These are phyloP conservation scores for Plemyria rubiginata DNA, from an alignment of 2,888 invertebrate species.

Conservation along the genomic window DNA sequence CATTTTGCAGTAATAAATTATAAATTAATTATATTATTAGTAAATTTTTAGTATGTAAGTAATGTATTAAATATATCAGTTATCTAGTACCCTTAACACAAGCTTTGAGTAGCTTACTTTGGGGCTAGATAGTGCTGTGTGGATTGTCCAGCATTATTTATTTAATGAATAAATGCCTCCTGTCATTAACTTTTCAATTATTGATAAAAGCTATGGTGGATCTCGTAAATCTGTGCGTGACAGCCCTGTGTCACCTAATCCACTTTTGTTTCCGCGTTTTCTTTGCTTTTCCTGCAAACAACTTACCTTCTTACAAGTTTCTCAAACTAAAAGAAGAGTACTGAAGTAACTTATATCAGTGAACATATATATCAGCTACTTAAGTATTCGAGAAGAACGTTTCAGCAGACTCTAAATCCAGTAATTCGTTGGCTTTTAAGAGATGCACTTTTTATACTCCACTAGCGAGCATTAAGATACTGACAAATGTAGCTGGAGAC, in stretches of 20 bases:
- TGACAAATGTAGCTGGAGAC: conserved; percentile 13
- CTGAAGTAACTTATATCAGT: not conserved
- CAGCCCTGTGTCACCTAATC: too few species aligned
- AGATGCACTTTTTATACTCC: conserved; percentile 15
- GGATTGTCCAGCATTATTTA: too few species aligned
- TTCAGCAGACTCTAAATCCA: conserved; percentile 17
- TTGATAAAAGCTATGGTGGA: not conserved
- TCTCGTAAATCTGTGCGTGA: too few species aligned
- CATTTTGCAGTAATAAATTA: too few species aligned
- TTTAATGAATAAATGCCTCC: too few species aligned
- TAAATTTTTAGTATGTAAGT: too few species aligned
- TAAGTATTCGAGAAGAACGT: conserved; percentile 18
- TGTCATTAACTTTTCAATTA: not conserved
- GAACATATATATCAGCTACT: conserved; percentile 11
- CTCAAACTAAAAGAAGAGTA: not conserved
- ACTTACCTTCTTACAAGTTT: not conserved
- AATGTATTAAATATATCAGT: too few species aligned
- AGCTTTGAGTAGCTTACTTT: too few species aligned
- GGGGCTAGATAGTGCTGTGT: too few species aligned
- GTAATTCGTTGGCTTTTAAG: conserved; percentile 21
- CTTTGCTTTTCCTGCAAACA: not conserved
- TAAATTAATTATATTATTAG: too few species aligned
- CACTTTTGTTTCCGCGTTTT: too few species aligned
- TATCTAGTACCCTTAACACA: too few species aligned
- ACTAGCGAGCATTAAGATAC: conserved; percentile 5